phyloP scores from a whole-genome alignment of 2,797 vertebrate genomes.

The Sebastes diploproa region DNA sequence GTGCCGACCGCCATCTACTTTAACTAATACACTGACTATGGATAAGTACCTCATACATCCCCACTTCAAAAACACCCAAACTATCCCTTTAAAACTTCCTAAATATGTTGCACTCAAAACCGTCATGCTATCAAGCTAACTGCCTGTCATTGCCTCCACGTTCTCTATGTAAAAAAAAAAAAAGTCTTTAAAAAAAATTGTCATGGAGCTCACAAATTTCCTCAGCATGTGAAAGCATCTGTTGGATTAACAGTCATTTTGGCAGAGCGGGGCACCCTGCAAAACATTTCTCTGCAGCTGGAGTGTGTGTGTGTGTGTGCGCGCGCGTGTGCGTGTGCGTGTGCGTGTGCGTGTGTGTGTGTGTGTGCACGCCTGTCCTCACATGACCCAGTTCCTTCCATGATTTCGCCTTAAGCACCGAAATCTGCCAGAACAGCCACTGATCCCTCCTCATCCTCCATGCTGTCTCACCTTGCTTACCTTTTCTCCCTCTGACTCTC shows the following conservation, averaged over 20 bases:
- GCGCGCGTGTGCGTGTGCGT: not conserved
- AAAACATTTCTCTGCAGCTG: slow-evolving; percentile 44
- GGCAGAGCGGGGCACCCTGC: slow-evolving; percentile 26
- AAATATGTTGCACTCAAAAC: not conserved
- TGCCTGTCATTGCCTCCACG: not conserved
- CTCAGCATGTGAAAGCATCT: slow-evolving; percentile 38
- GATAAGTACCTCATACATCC: no score
- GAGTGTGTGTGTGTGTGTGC: not conserved
- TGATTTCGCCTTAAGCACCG: slow-evolving; percentile 20
- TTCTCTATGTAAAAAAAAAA: not conserved
- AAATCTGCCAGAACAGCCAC: slow-evolving; percentile 15
- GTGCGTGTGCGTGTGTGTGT: not conserved
- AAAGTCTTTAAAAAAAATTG: slow-evolving; percentile 1
- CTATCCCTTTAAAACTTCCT: not conserved
- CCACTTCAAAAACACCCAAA: no score
- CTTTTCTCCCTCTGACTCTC: not conserved
- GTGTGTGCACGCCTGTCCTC: slow-evolving; percentile 7
- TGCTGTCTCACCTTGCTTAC: slow-evolving; percentile 1
- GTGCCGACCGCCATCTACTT: no score
- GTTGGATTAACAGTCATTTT: slow-evolving; percentile 51
- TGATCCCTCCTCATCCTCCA: not conserved
- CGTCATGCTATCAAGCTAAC: slow-evolving; percentile 5
- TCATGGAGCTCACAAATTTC: slow-evolving; percentile 25
- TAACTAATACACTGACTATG: no score
- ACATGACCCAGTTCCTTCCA: slow-evolving; percentile 24